These are phyloP conservation scores for Typhlomys cinereus DNA, from an alignment of 2,113 vertebrate species.

Conservation along the genomic window DNA sequence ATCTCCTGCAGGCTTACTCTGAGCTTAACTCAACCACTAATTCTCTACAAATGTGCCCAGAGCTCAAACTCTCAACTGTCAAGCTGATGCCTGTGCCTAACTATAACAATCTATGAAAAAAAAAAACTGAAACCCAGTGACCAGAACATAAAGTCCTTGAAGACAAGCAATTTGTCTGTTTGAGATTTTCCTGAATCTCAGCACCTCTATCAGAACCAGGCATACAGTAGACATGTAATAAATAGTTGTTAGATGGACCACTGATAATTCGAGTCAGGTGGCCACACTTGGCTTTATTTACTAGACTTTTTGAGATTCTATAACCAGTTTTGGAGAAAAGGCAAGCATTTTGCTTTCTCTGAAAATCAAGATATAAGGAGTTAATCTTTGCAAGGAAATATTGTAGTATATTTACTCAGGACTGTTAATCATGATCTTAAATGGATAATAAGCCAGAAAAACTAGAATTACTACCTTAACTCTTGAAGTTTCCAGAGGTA, in stretches of 20 bases:
- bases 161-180: not conserved
- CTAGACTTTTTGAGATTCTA: not conserved
- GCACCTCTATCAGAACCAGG: not conserved
- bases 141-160: not conserved
- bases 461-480: not conserved
- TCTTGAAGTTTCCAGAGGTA: slow-evolving; percentile 30
- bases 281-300: not conserved
- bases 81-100: too few relatives aligned
- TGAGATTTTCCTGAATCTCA: not conserved
- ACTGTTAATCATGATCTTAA: not conserved
- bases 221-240: not conserved
- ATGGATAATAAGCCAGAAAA: not conserved
- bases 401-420: not conserved
- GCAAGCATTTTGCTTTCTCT: not conserved
- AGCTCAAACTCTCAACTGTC: too few relatives aligned
- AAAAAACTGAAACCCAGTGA: not conserved
- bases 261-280: not conserved
- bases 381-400: not conserved
- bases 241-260: not conserved
- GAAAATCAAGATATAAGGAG: not conserved
- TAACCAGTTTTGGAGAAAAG: not conserved
- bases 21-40: too few relatives aligned
- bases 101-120: too few relatives aligned
- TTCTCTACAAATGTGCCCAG: too few relatives aligned
- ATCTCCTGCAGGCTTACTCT: too few relatives aligned